A percentile compares a stretch with the other conserved stretches of the same genome.
These are phyloP conservation scores for Doryteuthis pealeii DNA, from an alignment of 1,140 invertebrate species.

Conservation along the genomic window DNA sequence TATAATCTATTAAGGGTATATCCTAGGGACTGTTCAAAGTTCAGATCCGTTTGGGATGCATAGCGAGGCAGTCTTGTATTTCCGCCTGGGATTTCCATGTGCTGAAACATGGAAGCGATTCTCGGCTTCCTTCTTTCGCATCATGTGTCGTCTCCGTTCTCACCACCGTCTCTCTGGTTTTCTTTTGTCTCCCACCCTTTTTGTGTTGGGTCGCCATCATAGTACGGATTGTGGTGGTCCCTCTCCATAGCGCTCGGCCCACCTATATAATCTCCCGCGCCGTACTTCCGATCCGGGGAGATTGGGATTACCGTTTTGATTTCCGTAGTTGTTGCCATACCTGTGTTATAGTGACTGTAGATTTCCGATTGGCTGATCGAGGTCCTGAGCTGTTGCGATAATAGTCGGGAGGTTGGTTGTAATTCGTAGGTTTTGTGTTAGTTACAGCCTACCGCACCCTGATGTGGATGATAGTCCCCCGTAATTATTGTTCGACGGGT, in stretches of 20 bases:
- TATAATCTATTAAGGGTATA: constrained; percentile 47
- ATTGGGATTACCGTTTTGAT: neutral
- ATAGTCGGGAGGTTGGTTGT: no score
- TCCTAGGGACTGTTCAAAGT: constrained; percentile 42
- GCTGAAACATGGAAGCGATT: constrained; percentile 37
- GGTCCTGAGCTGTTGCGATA: no score
- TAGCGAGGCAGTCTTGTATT: neutral
- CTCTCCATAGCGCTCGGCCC: no score
- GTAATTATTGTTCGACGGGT: neutral
- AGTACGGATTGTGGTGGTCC: neutral
- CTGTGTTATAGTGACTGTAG: neutral
- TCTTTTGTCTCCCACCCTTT: no score
- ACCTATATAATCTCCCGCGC: neutral
- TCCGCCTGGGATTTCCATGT: constrained; percentile 27
- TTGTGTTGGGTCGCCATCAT: constrained; percentile 11
- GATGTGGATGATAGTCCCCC: neutral
- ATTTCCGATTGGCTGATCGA: no score
- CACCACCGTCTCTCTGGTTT: neutral
- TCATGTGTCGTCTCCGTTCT: constrained; percentile 11
- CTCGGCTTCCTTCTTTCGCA: constrained; percentile 30
- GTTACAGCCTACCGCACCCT: neutral
- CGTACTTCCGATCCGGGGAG: neutral
- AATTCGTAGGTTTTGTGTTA: neutral
- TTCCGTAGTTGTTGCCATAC: neutral
- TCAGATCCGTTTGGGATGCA: constrained; percentile 23